Percentiles rank a stretch among this genome's conserved stretches.
Evolutionary conservation across 64 coral and sea anemone genomes (phyloP).

Genomic region (Porites australiensis): DNA sequence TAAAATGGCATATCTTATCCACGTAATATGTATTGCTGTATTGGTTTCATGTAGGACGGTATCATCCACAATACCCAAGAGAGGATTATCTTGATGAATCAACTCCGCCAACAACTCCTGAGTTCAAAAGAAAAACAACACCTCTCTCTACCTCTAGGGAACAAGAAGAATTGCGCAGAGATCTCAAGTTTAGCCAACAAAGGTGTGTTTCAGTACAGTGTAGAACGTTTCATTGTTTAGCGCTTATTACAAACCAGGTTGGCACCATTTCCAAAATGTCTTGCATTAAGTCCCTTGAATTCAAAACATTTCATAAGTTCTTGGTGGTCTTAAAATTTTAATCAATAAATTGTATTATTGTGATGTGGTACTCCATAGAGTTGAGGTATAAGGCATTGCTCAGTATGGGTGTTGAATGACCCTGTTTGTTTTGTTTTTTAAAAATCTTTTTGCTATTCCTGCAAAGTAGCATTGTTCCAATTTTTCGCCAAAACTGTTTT

Average conservation of each 20-base stretch:
- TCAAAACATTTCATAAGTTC: no score
- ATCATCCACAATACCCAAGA: constrained; percentile 67
- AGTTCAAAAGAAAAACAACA: constrained; percentile 21
- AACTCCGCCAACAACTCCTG: constrained; percentile 42
- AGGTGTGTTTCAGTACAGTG: constrained; percentile 32
- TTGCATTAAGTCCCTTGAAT: background rate
- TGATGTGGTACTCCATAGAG: no score
- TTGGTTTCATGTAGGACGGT: constrained; percentile 9
- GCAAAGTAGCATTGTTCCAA: no score
- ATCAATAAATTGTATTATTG: no score
- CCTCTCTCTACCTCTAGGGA: constrained; percentile 74
- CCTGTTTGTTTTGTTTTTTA: no score
- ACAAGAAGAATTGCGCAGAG: constrained; percentile 87
- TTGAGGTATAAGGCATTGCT: no score
- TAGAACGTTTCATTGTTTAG: no score
- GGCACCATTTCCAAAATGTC: background rate
- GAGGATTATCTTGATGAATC: constrained; percentile 52
- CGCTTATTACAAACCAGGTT: no score
- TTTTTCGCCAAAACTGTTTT: no score
- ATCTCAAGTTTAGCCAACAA: constrained; percentile 94
- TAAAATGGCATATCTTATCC: background rate
- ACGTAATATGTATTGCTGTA: background rate
- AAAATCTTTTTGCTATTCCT: no score
- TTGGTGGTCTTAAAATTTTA: no score
- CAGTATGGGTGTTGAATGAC: no score